A percentile compares a stretch with the other conserved stretches of the same genome.
Evolutionary conservation across 92 coral and sea anemone species (phyloP).

Genomic region (Paramuricea clavata): DNA sequence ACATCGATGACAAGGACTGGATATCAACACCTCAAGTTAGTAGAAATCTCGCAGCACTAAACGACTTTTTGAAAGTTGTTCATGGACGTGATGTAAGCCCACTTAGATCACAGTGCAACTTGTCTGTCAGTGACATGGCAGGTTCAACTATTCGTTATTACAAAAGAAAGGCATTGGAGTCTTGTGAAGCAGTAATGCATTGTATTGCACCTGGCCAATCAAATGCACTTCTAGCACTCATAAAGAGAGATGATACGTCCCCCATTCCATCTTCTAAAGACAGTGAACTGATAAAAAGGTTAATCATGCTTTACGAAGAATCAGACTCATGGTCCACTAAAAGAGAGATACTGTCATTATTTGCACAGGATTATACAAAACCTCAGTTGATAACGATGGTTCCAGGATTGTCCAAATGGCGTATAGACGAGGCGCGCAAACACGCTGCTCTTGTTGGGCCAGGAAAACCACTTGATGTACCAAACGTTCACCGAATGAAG

Average conservation of each 20-base stretch:
- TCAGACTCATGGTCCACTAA: neutral
- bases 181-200: constrained; percentile 45
- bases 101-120: constrained; percentile 37
- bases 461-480: constrained; percentile 43
- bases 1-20: constrained; percentile 51
- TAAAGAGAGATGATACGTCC: neutral
- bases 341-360: constrained; percentile 11
- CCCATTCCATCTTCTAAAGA: neutral
- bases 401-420: constrained; percentile 55
- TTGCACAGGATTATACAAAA: constrained; percentile 55
- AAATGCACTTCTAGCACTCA: constrained; percentile 5
- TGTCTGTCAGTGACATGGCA: constrained; percentile 41
- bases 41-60: constrained; percentile 43
- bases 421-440: constrained; percentile 59
- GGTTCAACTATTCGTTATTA: constrained; percentile 51
- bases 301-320: too few relatives aligned
- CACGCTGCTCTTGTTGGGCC: constrained; percentile 58
- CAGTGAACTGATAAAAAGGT: neutral
- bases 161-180: constrained; percentile 60
- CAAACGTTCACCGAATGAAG: constrained; percentile 22
- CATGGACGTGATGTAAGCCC: constrained; percentile 63
- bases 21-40: constrained; percentile 53
- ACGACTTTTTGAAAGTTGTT: constrained; percentile 29
- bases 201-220: constrained; percentile 42
- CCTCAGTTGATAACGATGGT: constrained; percentile 38